phyloP scores from a whole-genome alignment of 2,797 vertebrate genomes.

The Carapus acus region DNA sequence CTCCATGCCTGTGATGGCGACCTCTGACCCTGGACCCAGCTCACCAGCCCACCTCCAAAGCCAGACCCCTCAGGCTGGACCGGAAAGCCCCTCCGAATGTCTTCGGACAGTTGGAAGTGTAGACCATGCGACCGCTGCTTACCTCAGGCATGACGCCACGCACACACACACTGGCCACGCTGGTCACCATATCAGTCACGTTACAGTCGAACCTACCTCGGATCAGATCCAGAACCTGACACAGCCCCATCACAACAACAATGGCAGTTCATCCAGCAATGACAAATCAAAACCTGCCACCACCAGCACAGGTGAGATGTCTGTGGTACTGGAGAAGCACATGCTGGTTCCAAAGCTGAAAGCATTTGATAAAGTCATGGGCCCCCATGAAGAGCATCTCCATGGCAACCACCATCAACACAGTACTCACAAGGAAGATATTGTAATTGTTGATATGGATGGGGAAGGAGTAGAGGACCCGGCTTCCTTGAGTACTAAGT shows the following conservation, averaged over 20 bases:
- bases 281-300: not conserved
- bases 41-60: too few relatives aligned
- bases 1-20: constrained; percentile 64
- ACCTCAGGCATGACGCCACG: constrained; percentile 18
- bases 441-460: constrained; percentile 40
- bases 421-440: constrained; percentile 1
- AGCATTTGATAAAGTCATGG: constrained; percentile 58
- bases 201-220: constrained; percentile 38
- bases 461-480: not conserved
- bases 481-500: not conserved
- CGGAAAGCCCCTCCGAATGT: not conserved
- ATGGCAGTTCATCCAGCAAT: not conserved
- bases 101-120: not conserved
- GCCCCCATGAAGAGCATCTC: constrained; percentile 3
- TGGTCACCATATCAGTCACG: not conserved
- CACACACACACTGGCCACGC: not conserved
- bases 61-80: constrained; percentile 19
- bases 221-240: constrained; percentile 11
- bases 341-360: constrained; percentile 73
- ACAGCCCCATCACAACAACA: constrained; percentile 29
- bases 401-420: constrained; percentile 9
- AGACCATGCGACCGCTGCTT: constrained; percentile 12
- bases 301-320: constrained; percentile 10
- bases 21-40: too few relatives aligned
- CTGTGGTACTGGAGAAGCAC: constrained; percentile 66